A percentile compares a stretch with the other conserved stretches of the same genome.
phyloP scores from a whole-genome alignment of 2,113 vertebrate genomes.

The Oriolus oriolus region DNA sequence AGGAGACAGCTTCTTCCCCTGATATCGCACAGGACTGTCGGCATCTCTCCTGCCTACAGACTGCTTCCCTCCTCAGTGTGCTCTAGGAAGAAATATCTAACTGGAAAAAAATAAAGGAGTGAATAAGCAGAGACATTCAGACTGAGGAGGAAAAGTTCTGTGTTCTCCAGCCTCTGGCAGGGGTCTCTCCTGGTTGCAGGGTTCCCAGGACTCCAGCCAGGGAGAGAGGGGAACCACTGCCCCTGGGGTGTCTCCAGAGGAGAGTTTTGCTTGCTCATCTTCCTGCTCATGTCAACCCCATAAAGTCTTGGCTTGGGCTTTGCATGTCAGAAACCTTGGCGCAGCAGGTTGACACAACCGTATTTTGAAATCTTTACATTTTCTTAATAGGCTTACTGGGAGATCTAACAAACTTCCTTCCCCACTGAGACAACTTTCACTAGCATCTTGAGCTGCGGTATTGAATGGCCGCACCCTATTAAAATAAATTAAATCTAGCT shows the following conservation, averaged over 20 bases:
- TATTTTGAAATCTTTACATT: background rate
- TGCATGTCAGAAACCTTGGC: background rate
- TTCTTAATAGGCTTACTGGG: background rate
- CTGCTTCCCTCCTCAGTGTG: background rate
- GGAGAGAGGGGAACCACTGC: background rate
- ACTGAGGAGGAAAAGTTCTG: background rate
- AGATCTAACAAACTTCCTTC: background rate
- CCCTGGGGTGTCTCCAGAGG: background rate
- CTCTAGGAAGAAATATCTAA: background rate
- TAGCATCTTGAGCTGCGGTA: background rate
- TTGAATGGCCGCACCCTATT: background rate
- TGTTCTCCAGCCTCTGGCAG: background rate
- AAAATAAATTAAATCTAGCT: background rate
- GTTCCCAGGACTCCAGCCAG: background rate
- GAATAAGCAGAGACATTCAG: background rate
- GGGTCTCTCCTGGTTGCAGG: rapidly evolving
- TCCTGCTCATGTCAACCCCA: background rate
- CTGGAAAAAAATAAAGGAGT: background rate
- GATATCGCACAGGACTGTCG: rapidly evolving
- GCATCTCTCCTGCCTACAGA: background rate
- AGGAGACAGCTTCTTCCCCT: background rate
- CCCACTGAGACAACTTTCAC: background rate
- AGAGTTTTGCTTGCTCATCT: background rate
- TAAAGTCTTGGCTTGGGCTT: background rate
- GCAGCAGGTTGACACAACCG: background rate